Percentiles rank a stretch among this genome's conserved stretches.
phyloP scores from a whole-genome alignment of 1,140 invertebrate species.

The Drepana arcuata region DNA sequence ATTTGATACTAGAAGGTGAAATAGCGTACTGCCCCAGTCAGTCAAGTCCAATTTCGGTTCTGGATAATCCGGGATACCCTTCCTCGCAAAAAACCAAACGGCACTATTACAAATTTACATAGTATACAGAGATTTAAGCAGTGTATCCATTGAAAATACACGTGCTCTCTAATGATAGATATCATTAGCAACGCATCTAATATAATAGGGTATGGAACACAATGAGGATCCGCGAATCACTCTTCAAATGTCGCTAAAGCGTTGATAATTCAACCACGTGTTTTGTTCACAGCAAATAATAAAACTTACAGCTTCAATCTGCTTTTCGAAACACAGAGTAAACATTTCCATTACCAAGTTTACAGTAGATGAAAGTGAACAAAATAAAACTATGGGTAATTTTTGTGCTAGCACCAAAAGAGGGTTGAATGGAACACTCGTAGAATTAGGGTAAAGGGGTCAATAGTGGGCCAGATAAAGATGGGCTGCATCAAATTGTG shows the following conservation, averaged over 20 bases:
- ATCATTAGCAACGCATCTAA: constrained; percentile 28
- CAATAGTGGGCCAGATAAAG: constrained; percentile 63
- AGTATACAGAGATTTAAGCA: too few relatives aligned
- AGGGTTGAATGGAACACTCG: constrained; percentile 38
- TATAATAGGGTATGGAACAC: constrained; percentile 17
- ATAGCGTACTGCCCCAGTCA: too few relatives aligned
- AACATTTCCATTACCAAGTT: background rate
- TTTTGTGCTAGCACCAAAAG: constrained; percentile 10
- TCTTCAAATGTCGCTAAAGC: constrained; percentile 60
- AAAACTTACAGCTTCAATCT: background rate
- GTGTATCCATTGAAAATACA: background rate
- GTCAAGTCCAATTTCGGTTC: too few relatives aligned
- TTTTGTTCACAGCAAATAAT: constrained; percentile 47
- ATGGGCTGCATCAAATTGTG: constrained; percentile 66
- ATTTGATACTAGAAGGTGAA: too few relatives aligned
- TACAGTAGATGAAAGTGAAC: background rate
- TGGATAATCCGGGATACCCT: too few relatives aligned
- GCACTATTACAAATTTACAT: too few relatives aligned
- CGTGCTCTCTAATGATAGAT: constrained; percentile 26
- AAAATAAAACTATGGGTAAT: background rate
- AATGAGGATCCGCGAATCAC: constrained; percentile 55
- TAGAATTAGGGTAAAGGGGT: constrained; percentile 64
- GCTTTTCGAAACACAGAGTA: background rate
- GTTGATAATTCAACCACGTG: constrained; percentile 59
- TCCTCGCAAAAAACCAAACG: too few relatives aligned